phyloP scores from a whole-genome alignment of 2,888 invertebrate genomes.

The Branchinecta sandiegonensis region DNA sequence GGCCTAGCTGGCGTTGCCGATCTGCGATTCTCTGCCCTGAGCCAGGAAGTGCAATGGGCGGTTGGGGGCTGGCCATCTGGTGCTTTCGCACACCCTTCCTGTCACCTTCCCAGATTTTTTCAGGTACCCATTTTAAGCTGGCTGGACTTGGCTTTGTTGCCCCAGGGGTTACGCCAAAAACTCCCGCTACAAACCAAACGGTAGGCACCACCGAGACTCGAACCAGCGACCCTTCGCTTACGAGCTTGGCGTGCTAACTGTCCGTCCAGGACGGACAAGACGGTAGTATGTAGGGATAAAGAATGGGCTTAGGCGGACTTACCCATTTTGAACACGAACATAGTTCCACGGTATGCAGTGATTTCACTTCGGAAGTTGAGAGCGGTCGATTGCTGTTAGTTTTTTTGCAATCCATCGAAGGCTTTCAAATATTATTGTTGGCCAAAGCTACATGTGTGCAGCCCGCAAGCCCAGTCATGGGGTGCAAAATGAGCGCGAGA shows the following conservation, averaged over 20 bases:
- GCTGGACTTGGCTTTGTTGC: neutral
- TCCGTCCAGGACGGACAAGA: neutral
- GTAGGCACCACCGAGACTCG: neutral
- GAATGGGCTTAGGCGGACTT: too few species aligned
- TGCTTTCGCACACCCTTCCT: constrained; percentile 8
- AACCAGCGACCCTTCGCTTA: neutral
- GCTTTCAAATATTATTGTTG: too few species aligned
- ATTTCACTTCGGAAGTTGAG: too few species aligned
- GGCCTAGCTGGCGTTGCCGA: neutral
- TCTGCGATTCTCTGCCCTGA: neutral
- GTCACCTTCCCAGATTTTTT: neutral
- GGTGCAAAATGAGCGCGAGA: too few species aligned
- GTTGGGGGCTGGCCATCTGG: neutral
- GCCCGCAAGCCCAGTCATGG: too few species aligned
- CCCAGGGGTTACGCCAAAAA: neutral
- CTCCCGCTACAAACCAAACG: neutral
- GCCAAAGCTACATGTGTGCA: too few species aligned
- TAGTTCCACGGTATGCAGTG: too few species aligned
- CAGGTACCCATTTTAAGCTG: neutral
- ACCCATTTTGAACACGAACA: too few species aligned
- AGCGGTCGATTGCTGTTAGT: too few species aligned
- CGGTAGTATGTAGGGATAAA: too few species aligned
- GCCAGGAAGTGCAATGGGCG: constrained; percentile 3
- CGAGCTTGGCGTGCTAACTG: neutral
- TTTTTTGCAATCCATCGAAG: too few species aligned